These are phyloP conservation scores for Hypercompe scribonia DNA, from an alignment of 2,888 invertebrate species.

Conservation along the genomic window DNA sequence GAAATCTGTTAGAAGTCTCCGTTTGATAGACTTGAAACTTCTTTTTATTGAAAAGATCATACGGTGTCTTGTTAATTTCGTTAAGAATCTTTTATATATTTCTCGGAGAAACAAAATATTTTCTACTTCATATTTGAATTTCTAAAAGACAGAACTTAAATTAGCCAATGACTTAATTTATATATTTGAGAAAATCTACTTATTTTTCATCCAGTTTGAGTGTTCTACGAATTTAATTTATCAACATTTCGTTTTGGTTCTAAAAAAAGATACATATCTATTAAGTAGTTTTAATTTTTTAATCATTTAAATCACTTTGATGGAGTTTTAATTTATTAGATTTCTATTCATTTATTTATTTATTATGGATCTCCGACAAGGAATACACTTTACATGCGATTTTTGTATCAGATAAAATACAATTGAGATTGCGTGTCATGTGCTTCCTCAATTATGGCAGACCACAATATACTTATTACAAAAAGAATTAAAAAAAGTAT, in stretches of 20 bases:
- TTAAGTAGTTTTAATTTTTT: too few species aligned
- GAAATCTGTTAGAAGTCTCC: neutral
- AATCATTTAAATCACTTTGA: too few species aligned
- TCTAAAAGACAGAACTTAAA: neutral
- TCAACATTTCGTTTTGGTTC: neutral
- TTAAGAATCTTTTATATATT: constrained; percentile 26
- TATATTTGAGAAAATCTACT: neutral
- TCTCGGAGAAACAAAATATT: constrained; percentile 10
- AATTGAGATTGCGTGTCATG: too few species aligned
- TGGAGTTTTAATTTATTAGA: too few species aligned
- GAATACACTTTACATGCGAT: too few species aligned
- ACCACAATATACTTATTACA: too few species aligned
- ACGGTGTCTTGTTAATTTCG: constrained; percentile 26
- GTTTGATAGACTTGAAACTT: constrained; percentile 34
- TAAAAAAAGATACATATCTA: too few species aligned
- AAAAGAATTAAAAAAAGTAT: too few species aligned
- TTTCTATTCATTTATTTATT: too few species aligned
- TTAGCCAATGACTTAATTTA: constrained; percentile 11
- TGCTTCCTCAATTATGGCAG: too few species aligned
- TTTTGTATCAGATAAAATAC: too few species aligned
- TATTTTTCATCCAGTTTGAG: neutral
- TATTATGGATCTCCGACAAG: too few species aligned
- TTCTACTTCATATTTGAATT: neutral
- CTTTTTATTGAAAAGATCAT: constrained; percentile 33
- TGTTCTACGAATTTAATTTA: neutral